These are phyloP conservation scores for Microchirus variegatus DNA, from an alignment of 2,797 vertebrate species.

Conservation along the genomic window DNA sequence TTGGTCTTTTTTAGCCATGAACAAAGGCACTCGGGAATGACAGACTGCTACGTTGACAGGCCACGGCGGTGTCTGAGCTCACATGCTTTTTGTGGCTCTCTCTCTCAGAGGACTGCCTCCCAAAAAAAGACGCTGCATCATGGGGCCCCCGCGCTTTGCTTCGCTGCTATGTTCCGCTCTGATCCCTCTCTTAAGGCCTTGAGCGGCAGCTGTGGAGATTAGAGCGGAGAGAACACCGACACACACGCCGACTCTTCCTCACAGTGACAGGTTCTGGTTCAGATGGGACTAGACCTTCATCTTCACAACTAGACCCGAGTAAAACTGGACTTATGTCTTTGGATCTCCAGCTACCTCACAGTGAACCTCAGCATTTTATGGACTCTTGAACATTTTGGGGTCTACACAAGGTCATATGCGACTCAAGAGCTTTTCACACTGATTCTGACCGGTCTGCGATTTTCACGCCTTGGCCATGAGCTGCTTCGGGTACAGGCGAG, in stretches of 20 bases:
- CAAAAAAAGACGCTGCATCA: constrained; percentile 93
- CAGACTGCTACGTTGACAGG: constrained; percentile 73
- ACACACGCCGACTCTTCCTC: constrained; percentile 16
- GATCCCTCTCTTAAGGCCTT: constrained; percentile 91
- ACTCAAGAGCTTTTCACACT: constrained; percentile 14
- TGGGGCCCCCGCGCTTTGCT: constrained; percentile 80
- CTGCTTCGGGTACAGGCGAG: constrained; percentile 92
- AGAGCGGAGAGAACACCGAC: constrained; percentile 72
- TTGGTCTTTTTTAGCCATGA: constrained; percentile 87
- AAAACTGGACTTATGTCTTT: constrained; percentile 11
- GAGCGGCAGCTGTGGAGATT: constrained; percentile 80
- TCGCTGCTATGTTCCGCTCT: constrained; percentile 82
- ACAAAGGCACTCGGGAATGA: constrained; percentile 81
- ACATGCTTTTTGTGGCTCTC: constrained; percentile 92
- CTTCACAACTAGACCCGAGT: constrained; percentile 1
- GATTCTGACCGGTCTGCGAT: background rate
- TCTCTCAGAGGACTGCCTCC: constrained; percentile 88
- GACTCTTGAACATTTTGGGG: constrained; percentile 8
- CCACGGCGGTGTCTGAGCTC: constrained; percentile 85
- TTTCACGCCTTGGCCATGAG: constrained; percentile 82
- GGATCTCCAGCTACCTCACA: constrained; percentile 10
- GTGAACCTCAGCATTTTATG: constrained; percentile 2
- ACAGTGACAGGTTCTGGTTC: constrained; percentile 37
- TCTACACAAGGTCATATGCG: background rate
- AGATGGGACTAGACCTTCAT: constrained; percentile 35